A percentile compares a stretch with the other conserved stretches of the same genome.
These are phyloP conservation scores for Adelosebastes latens DNA, from an alignment of 2,797 vertebrate genomes.

Conservation along the genomic window DNA sequence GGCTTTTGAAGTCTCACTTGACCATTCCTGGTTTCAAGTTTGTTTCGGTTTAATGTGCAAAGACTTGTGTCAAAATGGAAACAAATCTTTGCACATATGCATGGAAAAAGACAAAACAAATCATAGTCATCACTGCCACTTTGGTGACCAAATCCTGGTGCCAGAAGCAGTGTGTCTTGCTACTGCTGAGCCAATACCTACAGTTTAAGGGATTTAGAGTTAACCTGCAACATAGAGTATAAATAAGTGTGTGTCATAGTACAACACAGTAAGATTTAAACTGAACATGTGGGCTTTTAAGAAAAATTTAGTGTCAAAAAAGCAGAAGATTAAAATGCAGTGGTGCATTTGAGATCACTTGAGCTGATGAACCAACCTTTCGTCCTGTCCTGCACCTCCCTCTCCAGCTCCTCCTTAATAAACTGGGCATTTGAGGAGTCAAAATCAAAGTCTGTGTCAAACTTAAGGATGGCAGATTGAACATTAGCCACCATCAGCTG, in stretches of 20 bases:
- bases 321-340: background rate
- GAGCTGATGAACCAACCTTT: constrained; percentile 83
- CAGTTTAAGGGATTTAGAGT: background rate
- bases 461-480: constrained; percentile 85
- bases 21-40: background rate
- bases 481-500: constrained; percentile 87
- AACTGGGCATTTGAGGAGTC: constrained; percentile 97
- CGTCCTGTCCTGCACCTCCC: constrained; percentile 87
- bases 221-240: background rate
- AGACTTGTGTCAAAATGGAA: background rate
- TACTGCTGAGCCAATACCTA: background rate
- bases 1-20: background rate
- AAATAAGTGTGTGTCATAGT: background rate
- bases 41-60: background rate
- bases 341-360: background rate
- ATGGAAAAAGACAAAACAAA: background rate
- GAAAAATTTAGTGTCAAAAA: background rate
- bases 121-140: background rate
- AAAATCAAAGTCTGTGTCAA: constrained; percentile 98
- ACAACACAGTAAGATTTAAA: background rate
- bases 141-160: background rate
- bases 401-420: constrained; percentile 92
- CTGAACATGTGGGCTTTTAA: background rate
- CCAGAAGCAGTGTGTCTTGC: background rate
- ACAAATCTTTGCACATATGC: background rate